Conservation (phyloP, 2,113 vertebrate species). For the Plestiodon gilberti region DNA sequence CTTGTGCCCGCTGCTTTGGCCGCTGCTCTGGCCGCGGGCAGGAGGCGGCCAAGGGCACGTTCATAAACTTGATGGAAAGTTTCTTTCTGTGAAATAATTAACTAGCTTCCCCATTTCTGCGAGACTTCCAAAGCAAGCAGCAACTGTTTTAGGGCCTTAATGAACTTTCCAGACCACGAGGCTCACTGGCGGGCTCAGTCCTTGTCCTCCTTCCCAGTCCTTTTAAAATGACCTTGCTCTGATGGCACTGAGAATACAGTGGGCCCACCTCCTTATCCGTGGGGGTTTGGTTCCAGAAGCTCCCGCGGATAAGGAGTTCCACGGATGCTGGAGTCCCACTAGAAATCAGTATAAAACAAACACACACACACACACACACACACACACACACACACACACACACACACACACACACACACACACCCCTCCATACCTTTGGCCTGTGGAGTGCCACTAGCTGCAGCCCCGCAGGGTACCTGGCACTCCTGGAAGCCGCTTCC, state of each 20-base stretch:
- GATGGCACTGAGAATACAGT: not conserved
- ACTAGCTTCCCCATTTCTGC: slow-evolving; percentile 50
- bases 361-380: too few species aligned
- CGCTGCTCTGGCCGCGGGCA: rapidly evolving
- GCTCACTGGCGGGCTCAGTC: not conserved
- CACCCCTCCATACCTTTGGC: too few species aligned
- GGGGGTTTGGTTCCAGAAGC: too few species aligned
- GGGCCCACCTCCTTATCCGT: too few species aligned
- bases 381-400: too few species aligned
- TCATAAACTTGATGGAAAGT: slow-evolving; percentile 59
- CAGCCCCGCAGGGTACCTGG: too few species aligned
- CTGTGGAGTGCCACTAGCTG: too few species aligned
- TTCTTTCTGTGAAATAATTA: slow-evolving; percentile 57
- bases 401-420: too few species aligned
- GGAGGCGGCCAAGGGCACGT: slow-evolving; percentile 32
- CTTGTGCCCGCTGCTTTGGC: not conserved
- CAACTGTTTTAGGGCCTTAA: slow-evolving; percentile 32
- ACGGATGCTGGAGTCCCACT: too few species aligned
- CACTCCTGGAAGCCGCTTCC: too few species aligned
- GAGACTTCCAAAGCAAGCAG: slow-evolving; percentile 52
- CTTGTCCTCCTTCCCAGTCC: rapidly evolving
- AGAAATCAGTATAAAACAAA: too few species aligned
- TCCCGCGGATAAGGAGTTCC: too few species aligned
- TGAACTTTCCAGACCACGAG: slow-evolving; percentile 49
- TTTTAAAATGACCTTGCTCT: not conserved